Conservation (phyloP, 2,797 vertebrate genomes). For the Coendou prehensilis region DNA sequence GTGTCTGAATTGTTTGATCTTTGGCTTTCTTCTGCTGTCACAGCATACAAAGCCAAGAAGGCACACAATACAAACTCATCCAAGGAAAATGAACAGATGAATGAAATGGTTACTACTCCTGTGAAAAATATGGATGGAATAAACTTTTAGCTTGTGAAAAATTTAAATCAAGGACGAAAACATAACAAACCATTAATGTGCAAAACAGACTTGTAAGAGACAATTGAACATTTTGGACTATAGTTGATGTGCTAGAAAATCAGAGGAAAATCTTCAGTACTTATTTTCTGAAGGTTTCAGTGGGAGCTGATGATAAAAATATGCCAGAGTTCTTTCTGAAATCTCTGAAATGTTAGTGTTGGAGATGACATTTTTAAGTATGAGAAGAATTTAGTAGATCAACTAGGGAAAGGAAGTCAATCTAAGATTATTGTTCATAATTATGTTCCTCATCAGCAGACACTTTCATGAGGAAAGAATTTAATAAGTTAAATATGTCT, state of each 20-base stretch:
- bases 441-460: constrained; percentile 57
- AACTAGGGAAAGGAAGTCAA: constrained; percentile 48
- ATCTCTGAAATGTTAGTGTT: constrained; percentile 7
- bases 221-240: constrained; percentile 33
- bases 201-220: not conserved
- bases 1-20: not conserved
- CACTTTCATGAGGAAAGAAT: constrained; percentile 39
- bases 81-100: constrained; percentile 29
- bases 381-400: constrained; percentile 38
- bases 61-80: not conserved
- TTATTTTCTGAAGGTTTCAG: constrained; percentile 49
- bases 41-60: not conserved
- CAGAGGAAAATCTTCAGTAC: constrained; percentile 37
- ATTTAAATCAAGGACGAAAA: constrained; percentile 30
- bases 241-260: constrained; percentile 34
- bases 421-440: not conserved
- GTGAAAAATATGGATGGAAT: constrained; percentile 23
- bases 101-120: not conserved
- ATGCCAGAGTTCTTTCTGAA: constrained; percentile 45
- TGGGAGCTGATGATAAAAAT: constrained; percentile 42
- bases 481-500: constrained; percentile 31
- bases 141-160: constrained; percentile 26
- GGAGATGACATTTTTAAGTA: constrained; percentile 56
- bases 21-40: not conserved
- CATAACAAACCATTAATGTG: not conserved